phyloP scores from a whole-genome alignment of 2,888 invertebrate species.

The Sarcophaga variegata region DNA sequence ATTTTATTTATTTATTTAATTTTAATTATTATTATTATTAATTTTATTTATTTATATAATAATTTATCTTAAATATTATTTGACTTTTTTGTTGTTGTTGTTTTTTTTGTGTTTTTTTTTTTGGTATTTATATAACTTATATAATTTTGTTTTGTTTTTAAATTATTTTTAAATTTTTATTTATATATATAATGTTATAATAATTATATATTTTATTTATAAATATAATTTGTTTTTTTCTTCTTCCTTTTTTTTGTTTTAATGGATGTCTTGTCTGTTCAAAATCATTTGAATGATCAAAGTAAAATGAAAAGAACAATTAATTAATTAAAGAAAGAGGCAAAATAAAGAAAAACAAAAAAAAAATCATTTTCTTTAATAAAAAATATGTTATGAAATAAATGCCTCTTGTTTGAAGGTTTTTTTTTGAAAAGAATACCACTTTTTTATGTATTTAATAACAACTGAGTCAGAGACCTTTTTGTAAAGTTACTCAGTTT shows the following conservation, averaged over 20 bases:
- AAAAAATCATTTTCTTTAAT: neutral
- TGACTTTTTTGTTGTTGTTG: constrained; percentile 59
- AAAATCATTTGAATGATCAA: constrained; percentile 7
- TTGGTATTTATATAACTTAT: constrained; percentile 64
- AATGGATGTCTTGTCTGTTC: constrained; percentile 26
- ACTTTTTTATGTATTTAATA: too few relatives aligned
- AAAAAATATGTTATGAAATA: constrained; percentile 6
- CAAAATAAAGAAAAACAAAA: neutral
- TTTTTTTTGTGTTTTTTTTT: constrained; percentile 37
- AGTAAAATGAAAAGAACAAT: neutral
- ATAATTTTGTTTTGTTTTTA: constrained; percentile 29
- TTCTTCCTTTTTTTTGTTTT: neutral
- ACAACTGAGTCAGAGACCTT: neutral
- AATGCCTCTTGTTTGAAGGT: neutral
- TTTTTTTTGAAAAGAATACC: neutral
- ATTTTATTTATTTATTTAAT: constrained; percentile 38
- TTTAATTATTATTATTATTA: neutral
- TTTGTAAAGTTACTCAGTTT: neutral
- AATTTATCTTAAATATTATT: constrained; percentile 54
- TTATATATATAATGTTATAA: constrained; percentile 52
- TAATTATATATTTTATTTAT: constrained; percentile 51
- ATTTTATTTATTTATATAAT: constrained; percentile 58
- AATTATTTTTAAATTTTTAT: constrained; percentile 46
- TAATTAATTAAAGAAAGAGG: neutral
- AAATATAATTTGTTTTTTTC: constrained; percentile 24